Percentiles rank a stretch among this genome's conserved stretches.
Conservation (phyloP, 2,113 vertebrate genomes). For the Hylia prasina region DNA sequence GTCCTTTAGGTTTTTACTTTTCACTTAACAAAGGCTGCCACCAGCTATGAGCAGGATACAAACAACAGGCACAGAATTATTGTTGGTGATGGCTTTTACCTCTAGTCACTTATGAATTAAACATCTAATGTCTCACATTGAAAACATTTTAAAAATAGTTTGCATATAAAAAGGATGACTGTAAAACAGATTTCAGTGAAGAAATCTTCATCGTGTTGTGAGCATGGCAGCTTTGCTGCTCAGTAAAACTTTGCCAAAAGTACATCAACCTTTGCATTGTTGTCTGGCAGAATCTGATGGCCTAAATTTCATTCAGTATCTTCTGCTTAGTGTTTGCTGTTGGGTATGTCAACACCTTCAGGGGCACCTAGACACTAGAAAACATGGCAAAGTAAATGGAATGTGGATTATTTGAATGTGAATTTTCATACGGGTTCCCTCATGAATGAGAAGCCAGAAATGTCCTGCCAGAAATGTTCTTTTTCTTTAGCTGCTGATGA, state of each 20-base stretch:
- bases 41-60: not conserved
- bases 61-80: not conserved
- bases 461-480: not conserved
- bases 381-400: not conserved
- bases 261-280: not conserved
- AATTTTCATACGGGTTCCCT: not conserved
- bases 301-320: not conserved
- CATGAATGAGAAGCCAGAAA: not conserved
- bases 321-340: not conserved
- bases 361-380: not conserved
- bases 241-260: not conserved
- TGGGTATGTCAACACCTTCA: not conserved
- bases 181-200: not conserved
- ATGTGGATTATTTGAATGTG: not conserved
- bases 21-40: not conserved
- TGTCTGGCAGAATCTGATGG: not conserved
- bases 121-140: not conserved
- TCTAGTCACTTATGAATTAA: conserved; percentile 33
- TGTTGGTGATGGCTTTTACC: not conserved
- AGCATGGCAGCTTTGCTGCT: not conserved
- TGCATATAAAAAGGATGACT: conserved; percentile 17
- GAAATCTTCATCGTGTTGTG: not conserved
- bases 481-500: not conserved
- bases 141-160: not conserved
- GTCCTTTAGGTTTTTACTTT: not conserved